These are phyloP conservation scores for Lasioglossum albipes DNA, from an alignment of 1,140 invertebrate genomes.

Conservation along the genomic window DNA sequence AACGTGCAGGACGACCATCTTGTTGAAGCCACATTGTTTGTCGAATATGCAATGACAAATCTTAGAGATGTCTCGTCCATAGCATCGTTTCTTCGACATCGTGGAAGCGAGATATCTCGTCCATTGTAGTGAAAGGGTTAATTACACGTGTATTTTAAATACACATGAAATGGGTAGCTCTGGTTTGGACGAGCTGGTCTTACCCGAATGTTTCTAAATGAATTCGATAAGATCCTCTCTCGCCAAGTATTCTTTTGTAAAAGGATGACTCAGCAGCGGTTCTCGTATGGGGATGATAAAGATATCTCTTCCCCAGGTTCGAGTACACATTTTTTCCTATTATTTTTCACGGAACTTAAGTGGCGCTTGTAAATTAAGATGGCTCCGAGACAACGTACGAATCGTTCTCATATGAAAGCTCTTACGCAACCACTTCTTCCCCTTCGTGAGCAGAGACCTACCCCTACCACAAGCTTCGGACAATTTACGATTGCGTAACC, in stretches of 20 bases:
- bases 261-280: conserved; percentile 8
- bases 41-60: too few species aligned
- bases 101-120: too few species aligned
- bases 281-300: background rate
- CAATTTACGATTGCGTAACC: background rate
- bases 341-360: conserved; percentile 13
- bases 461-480: too few species aligned
- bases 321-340: conserved; percentile 2
- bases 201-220: conserved; percentile 22
- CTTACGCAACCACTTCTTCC: conserved; percentile 2
- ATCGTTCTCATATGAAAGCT: background rate
- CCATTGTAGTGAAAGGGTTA: too few species aligned
- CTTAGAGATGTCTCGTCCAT: too few species aligned
- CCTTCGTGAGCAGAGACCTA: background rate
- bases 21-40: too few species aligned
- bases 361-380: conserved; percentile 19
- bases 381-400: background rate
- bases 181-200: too few species aligned
- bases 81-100: too few species aligned
- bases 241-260: background rate
- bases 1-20: too few species aligned
- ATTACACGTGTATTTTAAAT: too few species aligned
- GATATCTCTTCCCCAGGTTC: conserved; percentile 4
- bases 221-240: conserved; percentile 18
- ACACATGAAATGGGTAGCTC: too few species aligned